Evolutionary conservation across 2,888 invertebrate genomes (phyloP).

Genomic region (Ypsolopha sequella): DNA sequence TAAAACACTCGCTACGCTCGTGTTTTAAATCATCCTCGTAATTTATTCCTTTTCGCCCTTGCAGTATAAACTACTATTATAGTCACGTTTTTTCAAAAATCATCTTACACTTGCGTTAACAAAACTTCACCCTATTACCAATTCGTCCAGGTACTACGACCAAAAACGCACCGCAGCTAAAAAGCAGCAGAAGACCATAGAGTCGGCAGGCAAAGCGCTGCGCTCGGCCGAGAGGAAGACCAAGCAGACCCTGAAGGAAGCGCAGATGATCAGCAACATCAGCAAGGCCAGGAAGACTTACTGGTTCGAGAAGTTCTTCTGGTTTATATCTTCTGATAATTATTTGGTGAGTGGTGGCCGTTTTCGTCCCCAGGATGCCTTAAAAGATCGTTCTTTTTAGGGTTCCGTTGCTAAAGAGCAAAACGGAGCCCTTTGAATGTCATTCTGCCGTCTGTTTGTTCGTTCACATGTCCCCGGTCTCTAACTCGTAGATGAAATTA

Average conservation of each 20-base stretch:
- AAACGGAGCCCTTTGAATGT: too few relatives aligned
- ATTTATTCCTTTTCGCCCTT: too few relatives aligned
- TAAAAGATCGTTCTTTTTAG: too few relatives aligned
- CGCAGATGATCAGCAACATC: constrained; percentile 90
- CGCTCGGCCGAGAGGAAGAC: constrained; percentile 97
- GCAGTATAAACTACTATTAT: too few relatives aligned
- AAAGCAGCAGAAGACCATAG: constrained; percentile 96
- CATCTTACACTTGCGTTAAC: too few relatives aligned
- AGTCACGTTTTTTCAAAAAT: too few relatives aligned
- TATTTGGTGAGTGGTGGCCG: constrained; percentile 68
- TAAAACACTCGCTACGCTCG: too few relatives aligned
- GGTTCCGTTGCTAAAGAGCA: too few relatives aligned
- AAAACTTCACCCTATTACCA: neutral
- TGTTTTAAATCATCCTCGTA: too few relatives aligned
- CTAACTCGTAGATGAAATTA: too few relatives aligned
- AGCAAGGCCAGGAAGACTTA: constrained; percentile 94
- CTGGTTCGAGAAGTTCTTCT: constrained; percentile 99
- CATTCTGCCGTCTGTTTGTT: too few relatives aligned
- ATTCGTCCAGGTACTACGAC: constrained; percentile 85
- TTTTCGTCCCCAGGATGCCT: neutral
- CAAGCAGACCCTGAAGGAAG: constrained; percentile 93
- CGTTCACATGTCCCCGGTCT: too few relatives aligned
- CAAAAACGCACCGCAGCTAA: constrained; percentile 90
- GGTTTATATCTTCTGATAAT: constrained; percentile 98
- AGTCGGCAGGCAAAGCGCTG: constrained; percentile 92